Evolutionary conservation across 1,140 invertebrate species (phyloP), one percentile per base, ranked within the genome.

Genomic region (Pristionchus pacificus): DNA sequence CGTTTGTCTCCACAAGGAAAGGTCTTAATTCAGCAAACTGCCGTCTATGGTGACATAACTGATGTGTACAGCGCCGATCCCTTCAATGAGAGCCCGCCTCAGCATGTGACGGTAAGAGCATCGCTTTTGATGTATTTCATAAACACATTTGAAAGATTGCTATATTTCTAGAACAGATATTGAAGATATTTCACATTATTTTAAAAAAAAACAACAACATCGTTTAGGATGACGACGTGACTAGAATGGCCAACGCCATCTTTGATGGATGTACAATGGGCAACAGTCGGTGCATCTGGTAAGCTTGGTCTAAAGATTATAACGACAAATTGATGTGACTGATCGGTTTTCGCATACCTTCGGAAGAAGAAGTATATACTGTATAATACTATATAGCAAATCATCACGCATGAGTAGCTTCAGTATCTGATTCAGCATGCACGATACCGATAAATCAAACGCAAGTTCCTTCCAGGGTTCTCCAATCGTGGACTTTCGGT

Each of bases 401-500:
- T n/a, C n/a, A n/a, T n/a, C n/a, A n/a, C n/a, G n/a, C n/a, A n/a
- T n/a, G n/a, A n/a, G n/a, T n/a, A n/a, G n/a, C n/a, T n/a, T n/a
- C n/a, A n/a, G n/a, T n/a, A n/a, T n/a, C n/a, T n/a, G n/a, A n/a
- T n/a, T n/a, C n/a, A n/a, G n/a, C n/a, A n/a, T n/a, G n/a, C n/a
- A n/a, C 38, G 6, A 6, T 49, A 49, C 38, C 19, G 38, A 10
- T 49, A 3, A 6, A 13, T 60, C 60, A 25, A 25, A 60, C 1
- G 19, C 58, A 60, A 1, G 27, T 0, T 3, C 38, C n/a, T 61
- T 15, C 10, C 29, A 63, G 71, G 71, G 61, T 73, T 2, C 61
- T 73, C 2, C 71, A 73, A 59, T 68, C 65, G n/a, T 73, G 71
- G 71, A 58, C 71, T 19, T 73, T 73, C 38, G 33, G 49, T 29